These are phyloP conservation scores for Plecotus auritus DNA, from an alignment of 2,113 vertebrate species.

Conservation along the genomic window DNA sequence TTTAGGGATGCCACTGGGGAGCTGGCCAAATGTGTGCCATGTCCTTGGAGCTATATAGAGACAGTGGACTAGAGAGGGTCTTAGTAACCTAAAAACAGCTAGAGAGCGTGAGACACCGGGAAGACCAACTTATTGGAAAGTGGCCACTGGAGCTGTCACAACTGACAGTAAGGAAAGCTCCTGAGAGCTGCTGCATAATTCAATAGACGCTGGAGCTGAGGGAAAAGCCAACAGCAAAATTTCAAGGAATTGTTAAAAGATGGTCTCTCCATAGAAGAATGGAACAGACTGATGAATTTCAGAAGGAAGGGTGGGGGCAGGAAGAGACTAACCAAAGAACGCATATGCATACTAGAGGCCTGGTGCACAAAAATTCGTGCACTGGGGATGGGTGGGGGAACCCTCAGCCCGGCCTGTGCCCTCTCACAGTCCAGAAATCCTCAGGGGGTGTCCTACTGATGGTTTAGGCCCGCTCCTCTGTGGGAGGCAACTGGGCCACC, in stretches of 20 bases:
- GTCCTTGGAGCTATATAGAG: background rate
- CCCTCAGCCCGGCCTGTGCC: too few relatives aligned
- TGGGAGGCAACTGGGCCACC: too few relatives aligned
- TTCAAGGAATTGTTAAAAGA: background rate
- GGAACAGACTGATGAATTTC: too few relatives aligned
- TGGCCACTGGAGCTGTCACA: background rate
- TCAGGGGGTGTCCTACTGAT: too few relatives aligned
- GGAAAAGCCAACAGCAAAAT: background rate
- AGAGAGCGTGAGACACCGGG: background rate
- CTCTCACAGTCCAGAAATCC: too few relatives aligned
- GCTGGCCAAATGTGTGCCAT: background rate
- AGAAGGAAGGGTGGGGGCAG: too few relatives aligned
- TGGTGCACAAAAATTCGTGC: too few relatives aligned
- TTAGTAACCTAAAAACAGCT: background rate
- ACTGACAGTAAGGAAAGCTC: background rate
- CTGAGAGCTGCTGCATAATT: background rate
- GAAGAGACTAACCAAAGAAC: too few relatives aligned
- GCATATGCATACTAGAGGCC: too few relatives aligned
- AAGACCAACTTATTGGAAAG: background rate
- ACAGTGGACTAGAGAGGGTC: background rate
- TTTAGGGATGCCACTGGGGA: background rate
- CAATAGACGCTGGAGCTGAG: background rate
- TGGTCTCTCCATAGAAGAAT: too few relatives aligned
- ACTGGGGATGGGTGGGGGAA: accelerated
- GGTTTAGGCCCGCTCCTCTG: too few relatives aligned